Base-by-base conservation (phyloP, 2,113 vertebrate species). In the Saguinus imperator region DNA sequence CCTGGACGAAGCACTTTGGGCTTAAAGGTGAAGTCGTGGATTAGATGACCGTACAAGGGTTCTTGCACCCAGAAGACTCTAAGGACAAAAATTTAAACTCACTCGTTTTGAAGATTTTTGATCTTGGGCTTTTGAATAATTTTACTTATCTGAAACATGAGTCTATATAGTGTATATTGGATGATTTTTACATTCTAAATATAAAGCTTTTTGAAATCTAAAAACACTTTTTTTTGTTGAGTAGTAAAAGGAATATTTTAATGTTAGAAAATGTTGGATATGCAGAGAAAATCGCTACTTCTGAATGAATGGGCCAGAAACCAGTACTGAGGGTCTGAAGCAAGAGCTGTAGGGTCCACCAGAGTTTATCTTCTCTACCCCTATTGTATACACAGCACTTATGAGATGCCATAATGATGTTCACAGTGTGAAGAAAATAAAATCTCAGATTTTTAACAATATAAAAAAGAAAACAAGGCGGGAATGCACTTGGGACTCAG, bases 371-470 rank as follows among this genome's bases (percentile, higher is more conserved):
- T 73, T 58, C n/a, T 70, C 21, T 14, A 79, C 3, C 83, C 35
- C 43, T 75, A 10, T 48, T 64, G 9, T 23, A 35, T 32, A 6
- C 61, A 23, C 13, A 84, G 75, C 17, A 29, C 43, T 76, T 61
- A 64, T 1, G n/a, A 82, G 58, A 72, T 45, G 55, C 27, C 37
- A 32, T 89, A 10, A 58, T 35, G 70, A 83, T 18, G 3, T 45
- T 81, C 50, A 87, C 32, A 45, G 40, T 66, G 90, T 16, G 32
- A 50, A 73, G 66, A 91, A 94, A 95, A 88, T 37, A 88, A 35
- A 61, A 82, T 82, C 87, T 96, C 92, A 81, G 73, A 68, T 95
- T 94, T 97, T 87, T 89, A 88, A 90, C 16, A 72, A 48, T 27
- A 61, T 5, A 64, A 83, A 81, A 85, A 79, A 23, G 68, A 94